phyloP scores from a whole-genome alignment of 92 coral and sea anemone genomes.

The Parazoanthus swiftii region DNA sequence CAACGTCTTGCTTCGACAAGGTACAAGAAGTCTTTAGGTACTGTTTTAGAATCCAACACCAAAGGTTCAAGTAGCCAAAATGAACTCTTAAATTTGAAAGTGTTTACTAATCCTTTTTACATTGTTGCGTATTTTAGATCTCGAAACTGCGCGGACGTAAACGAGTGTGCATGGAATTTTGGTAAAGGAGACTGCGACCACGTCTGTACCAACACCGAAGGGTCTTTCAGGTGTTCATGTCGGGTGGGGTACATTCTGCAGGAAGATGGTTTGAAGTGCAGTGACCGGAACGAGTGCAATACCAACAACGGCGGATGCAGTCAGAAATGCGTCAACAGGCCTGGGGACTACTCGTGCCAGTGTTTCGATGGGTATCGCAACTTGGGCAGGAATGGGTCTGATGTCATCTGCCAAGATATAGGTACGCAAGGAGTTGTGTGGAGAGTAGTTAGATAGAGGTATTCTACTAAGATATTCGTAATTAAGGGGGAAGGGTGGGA shows the following conservation, averaged over 20 bases:
- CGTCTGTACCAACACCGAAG: slow-evolving; percentile 79
- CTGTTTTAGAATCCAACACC: too few species aligned
- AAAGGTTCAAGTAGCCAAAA: not conserved
- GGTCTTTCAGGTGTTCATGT: slow-evolving; percentile 95
- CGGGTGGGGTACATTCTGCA: slow-evolving; percentile 70
- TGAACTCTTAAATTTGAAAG: not conserved
- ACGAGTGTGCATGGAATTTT: slow-evolving; percentile 83
- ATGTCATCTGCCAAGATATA: slow-evolving; percentile 84
- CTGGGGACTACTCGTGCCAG: slow-evolving; percentile 68
- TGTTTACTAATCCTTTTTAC: not conserved
- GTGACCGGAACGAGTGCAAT: slow-evolving; percentile 80
- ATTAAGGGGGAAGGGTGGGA: not conserved
- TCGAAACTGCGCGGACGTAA: slow-evolving; percentile 80
- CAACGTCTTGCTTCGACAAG: too few species aligned
- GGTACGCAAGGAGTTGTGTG: slow-evolving; percentile 54
- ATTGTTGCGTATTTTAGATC: slow-evolving; percentile 48
- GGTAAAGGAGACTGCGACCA: slow-evolving; percentile 97
- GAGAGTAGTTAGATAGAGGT: not conserved
- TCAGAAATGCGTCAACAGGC: slow-evolving; percentile 79
- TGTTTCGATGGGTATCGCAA: slow-evolving; percentile 84
- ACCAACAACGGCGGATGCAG: slow-evolving; percentile 81
- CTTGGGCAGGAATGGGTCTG: slow-evolving; percentile 75
- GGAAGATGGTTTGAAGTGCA: slow-evolving; percentile 74
- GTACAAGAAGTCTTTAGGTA: too few species aligned
- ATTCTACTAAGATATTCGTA: not conserved